Conservation (phyloP, 1,140 invertebrate genomes). For the Drosophila yakuba region DNA sequence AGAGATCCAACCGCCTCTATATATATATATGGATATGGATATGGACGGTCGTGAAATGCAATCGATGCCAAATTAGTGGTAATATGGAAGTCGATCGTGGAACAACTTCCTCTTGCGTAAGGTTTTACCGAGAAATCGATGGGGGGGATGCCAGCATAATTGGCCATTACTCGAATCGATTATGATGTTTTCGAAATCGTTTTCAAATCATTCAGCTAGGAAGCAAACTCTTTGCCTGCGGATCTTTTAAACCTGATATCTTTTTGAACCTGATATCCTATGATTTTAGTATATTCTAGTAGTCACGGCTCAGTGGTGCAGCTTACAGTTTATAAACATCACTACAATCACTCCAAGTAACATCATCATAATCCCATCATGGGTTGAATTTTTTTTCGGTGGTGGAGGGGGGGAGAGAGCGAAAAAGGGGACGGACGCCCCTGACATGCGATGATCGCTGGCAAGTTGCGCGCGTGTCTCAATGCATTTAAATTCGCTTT, state of each 20-base stretch:
- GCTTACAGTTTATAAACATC: too few relatives aligned
- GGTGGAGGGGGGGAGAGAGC: not conserved
- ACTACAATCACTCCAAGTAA: too few relatives aligned
- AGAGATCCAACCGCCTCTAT: conserved; percentile 23
- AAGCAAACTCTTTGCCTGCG: too few relatives aligned
- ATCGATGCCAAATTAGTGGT: conserved; percentile 27
- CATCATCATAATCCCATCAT: not conserved
- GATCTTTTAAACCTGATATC: not conserved
- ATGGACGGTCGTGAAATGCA: conserved; percentile 22
- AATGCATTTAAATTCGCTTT: conserved; percentile 71
- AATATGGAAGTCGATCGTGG: conserved; percentile 19
- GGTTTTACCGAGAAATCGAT: conserved; percentile 18
- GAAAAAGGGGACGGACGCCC: not conserved
- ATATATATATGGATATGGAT: too few relatives aligned
- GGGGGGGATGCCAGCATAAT: conserved; percentile 16
- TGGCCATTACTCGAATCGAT: conserved; percentile 8
- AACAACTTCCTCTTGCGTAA: conserved; percentile 32
- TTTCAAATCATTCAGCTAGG: too few relatives aligned
- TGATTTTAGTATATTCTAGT: too few relatives aligned
- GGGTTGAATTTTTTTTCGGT: conserved; percentile 5
- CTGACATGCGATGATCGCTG: conserved; percentile 29
- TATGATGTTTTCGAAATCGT: conserved; percentile 1
- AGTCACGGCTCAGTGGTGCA: too few relatives aligned
- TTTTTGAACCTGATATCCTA: not conserved
- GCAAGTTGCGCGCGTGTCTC: conserved; percentile 51